These are phyloP conservation scores for Neopipo cinnamomea DNA, from an alignment of 2,113 vertebrate genomes.

Conservation along the genomic window DNA sequence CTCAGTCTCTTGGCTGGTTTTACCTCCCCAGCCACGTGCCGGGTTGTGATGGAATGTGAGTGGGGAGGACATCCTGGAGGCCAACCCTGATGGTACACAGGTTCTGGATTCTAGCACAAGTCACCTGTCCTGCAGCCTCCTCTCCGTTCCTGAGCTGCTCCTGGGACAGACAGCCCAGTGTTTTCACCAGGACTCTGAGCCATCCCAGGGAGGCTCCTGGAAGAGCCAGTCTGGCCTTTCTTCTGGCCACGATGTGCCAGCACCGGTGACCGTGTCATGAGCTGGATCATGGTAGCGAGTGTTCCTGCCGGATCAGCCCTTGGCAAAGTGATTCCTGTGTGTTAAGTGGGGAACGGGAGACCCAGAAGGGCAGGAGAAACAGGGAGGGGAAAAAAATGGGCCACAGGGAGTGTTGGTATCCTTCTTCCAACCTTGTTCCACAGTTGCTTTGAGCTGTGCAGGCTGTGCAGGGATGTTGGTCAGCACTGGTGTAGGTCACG, in stretches of 20 bases:
- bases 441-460: not conserved
- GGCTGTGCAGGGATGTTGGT: not conserved
- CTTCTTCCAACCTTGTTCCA: not conserved
- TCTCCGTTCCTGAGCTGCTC: not conserved
- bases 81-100: accelerated
- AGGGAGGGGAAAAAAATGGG: not conserved
- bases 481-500: accelerated
- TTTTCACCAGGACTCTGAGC: not conserved
- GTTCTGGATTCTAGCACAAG: not conserved
- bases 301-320: not conserved
- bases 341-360: not conserved
- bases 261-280: not conserved
- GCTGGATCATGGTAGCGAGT: not conserved
- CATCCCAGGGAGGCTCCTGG: not conserved
- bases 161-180: not conserved
- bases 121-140: not conserved
- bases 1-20: not conserved
- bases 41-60: not conserved
- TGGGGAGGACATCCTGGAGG: not conserved
- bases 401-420: not conserved
- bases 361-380: not conserved
- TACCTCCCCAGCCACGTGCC: not conserved
- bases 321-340: not conserved
- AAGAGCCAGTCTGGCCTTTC: not conserved
- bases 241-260: not conserved